Percentiles rank a stretch among this genome's conserved stretches.
These are phyloP conservation scores for Lycocorax pyrrhopterus DNA, from an alignment of 2,113 vertebrate species.

Conservation along the genomic window DNA sequence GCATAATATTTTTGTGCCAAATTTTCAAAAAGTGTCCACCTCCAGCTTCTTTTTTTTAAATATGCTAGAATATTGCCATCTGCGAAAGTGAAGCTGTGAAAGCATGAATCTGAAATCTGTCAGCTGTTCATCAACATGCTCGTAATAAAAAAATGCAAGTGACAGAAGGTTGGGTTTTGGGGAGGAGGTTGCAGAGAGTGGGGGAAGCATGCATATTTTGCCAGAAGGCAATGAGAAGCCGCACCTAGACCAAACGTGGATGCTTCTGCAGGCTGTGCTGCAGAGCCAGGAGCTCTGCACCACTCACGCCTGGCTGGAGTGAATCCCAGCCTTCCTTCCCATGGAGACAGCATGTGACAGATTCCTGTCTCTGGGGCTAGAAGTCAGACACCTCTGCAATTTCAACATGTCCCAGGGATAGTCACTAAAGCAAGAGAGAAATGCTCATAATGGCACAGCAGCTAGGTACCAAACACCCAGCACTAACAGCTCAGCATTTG, in stretches of 20 bases:
- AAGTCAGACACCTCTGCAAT: not conserved
- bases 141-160: not conserved
- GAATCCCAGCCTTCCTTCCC: not conserved
- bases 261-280: not conserved
- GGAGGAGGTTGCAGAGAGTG: not conserved
- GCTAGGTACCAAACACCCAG: not conserved
- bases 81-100: slow-evolving; percentile 7
- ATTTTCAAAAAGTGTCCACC: not conserved
- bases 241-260: fast-evolving
- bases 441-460: not conserved
- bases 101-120: slow-evolving; percentile 35
- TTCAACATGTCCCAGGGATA: not conserved
- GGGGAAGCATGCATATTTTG: not conserved
- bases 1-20: not conserved
- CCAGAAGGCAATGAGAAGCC: not conserved
- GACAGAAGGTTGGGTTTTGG: not conserved
- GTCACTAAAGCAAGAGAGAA: not conserved
- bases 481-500: not conserved
- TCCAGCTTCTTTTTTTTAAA: not conserved
- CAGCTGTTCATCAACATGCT: slow-evolving; percentile 30
- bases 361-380: not conserved
- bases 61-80: slow-evolving; percentile 23
- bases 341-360: not conserved
- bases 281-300: not conserved
- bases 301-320: not conserved